A percentile compares a stretch with the other conserved stretches of the same genome.
Evolutionary conservation across 2,797 vertebrate genomes (phyloP).

Genomic region (Anguilla obscura): DNA sequence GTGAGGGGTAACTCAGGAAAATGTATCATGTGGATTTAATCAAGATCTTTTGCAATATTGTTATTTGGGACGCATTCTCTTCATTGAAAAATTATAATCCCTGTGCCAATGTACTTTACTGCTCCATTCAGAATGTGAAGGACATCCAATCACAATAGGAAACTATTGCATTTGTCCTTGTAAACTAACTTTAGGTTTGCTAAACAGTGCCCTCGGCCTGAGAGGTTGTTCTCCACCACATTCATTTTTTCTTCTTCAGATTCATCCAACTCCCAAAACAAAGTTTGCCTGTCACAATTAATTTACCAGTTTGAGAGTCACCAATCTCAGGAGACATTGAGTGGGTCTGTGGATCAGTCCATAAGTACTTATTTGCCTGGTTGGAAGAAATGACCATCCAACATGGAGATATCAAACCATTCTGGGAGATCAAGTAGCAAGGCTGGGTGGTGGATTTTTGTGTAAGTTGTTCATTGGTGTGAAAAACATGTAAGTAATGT

Average conservation of each 20-base stretch:
- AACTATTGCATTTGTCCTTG: not conserved
- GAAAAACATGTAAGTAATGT: not conserved
- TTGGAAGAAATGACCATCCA: not conserved
- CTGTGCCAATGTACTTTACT: not conserved
- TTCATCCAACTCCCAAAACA: not conserved
- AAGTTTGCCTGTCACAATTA: not conserved
- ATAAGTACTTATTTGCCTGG: not conserved
- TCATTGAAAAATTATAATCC: not conserved
- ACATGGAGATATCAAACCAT: not conserved
- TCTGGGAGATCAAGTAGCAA: not conserved
- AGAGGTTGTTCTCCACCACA: not conserved
- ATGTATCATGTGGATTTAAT: conserved; percentile 14
- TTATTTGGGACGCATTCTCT: not conserved
- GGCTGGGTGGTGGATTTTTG: not conserved
- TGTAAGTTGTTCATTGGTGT: not conserved
- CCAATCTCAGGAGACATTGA: not conserved
- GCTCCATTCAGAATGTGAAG: not conserved
- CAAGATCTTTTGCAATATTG: not conserved
- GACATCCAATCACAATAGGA: not conserved
- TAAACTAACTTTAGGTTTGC: not conserved
- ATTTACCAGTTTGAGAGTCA: not conserved
- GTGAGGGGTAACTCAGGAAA: not conserved
- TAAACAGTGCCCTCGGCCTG: not conserved
- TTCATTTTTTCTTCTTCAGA: not conserved
- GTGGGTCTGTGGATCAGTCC: not conserved